Evolutionary conservation across 2,113 vertebrate species (phyloP), one percentile per base, ranked within the genome.

Genomic region (Syngnathus typhle): DNA sequence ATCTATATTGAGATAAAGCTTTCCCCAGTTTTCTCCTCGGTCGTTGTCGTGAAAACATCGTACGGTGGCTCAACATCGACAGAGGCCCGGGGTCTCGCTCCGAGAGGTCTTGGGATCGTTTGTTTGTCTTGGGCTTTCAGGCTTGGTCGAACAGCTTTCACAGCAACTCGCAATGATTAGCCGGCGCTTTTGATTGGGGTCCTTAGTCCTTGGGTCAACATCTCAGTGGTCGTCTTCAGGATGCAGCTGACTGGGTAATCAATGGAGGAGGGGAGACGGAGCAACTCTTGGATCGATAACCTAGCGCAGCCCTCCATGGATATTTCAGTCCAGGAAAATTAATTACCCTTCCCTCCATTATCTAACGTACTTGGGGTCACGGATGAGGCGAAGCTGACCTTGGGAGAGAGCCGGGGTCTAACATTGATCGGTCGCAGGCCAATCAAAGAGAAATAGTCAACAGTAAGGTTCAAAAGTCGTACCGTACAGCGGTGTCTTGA

Each of bases 161-260:
- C 54, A 56, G 16, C 15, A 39, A 32, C 11, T 67, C 39, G 19
- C n/a, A 55, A 67, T 6, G 12, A 51, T 62, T 49, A 62, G 44
- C 39, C 21, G 56, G 11, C 12, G 7, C 39, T 70, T 72, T 52
- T 60, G 41, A 61, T 58, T 72, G 32, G 36, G 5, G 2, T 41
- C 51, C 13, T 74, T 18, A 61, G 46, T 65, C 66, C 56, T 43
- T 32, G 38, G 46, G 54, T 56, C 67, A 10, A 15, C 65, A 38
- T 66, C 19, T 41, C 6, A 39, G 36, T 44, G 46, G 67, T 69
- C 52, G 27, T 37, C 32, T n/a, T 15, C 55, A 15, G 23, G 55
- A 19, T 59, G 56, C 65, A 56, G 65, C 70, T 76, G 74, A 32
- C 69, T 23, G 49, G 44, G 51, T 51, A 68, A 70, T 71, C 65